Percentiles rank a stretch among this genome's conserved stretches.
Evolutionary conservation across 1,140 invertebrate species (phyloP).

Genomic region (Lasioglossum albipes): DNA sequence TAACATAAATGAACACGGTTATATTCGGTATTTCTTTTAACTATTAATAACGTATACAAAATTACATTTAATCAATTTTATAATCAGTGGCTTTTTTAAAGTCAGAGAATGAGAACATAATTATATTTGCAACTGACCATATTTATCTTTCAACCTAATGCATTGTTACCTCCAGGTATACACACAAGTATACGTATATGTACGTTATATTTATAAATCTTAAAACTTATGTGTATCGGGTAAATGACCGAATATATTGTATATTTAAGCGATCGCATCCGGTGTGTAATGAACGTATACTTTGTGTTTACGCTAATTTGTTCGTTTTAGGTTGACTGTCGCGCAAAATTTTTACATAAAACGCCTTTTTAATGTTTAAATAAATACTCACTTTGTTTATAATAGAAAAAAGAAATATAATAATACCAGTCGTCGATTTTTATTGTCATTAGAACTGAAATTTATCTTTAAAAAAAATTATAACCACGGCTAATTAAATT

Average conservation of each 20-base stretch:
- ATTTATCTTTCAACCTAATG: too few species aligned
- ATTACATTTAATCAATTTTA: too few species aligned
- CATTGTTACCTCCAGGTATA: too few species aligned
- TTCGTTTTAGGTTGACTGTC: constrained; percentile 3
- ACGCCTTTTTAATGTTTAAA: constrained; percentile 35
- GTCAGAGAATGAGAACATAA: too few species aligned
- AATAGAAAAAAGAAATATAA: neutral
- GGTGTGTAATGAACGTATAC: neutral
- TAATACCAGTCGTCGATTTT: constrained; percentile 3
- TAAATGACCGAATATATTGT: constrained; percentile 2
- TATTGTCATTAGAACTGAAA: neutral
- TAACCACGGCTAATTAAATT: too few species aligned
- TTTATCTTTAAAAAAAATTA: neutral
- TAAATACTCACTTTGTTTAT: constrained; percentile 43
- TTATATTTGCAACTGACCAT: too few species aligned
- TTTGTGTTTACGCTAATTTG: constrained; percentile 7
- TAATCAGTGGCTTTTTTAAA: too few species aligned
- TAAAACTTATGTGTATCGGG: neutral
- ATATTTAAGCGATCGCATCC: neutral
- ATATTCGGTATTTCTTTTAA: too few species aligned
- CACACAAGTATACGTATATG: constrained; percentile 1
- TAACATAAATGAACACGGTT: too few species aligned
- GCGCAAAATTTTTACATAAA: constrained; percentile 28
- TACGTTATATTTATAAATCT: constrained; percentile 7
- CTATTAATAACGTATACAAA: too few species aligned